Base-by-base conservation (phyloP, 2,113 vertebrate genomes). In the Mus pahari region DNA sequence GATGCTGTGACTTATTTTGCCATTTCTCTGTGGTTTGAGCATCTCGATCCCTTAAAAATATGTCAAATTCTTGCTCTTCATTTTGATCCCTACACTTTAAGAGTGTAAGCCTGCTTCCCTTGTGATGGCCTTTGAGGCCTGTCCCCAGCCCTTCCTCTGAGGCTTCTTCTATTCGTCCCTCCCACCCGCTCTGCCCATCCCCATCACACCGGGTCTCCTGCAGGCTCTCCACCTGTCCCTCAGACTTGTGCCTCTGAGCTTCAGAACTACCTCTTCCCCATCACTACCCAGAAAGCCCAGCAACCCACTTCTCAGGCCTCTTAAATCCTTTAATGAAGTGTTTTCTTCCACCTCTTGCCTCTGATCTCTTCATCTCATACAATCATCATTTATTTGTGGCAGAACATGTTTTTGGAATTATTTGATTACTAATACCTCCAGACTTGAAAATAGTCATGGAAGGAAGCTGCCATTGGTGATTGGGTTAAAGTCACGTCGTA, bases 391-490 rank as follows among this genome's bases (percentile, higher is more conserved):
- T 89, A 45, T 68, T 74, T 75, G 48, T 70, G 60, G 70, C 7
- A 4, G 60, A 58, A 89, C 22, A 60, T 13, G n/a, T 73, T 92
- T 88, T 88, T 28, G 62, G 10, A 84, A 64, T 48, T 53, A 60
- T 55, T 95, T 82, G 39, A 74, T 87, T 45, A 50, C 64, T 86
- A 58, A 33, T 92, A 94, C 68, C 79, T 90, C 78, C 90, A 45
- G 36, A 75, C 84, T 89, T 77, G 58, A 36, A 68, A 84, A 33
- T 84, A 58, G 42, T 31, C 17, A 31, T 17, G 55, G 10, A 75
- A 17, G 91, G 7, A 70, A 92, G 70, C 24, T 12, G 7, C 71
- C 20, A n/a, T 75, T 50, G 58, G 3, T 45, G 24, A 28, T 50
- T 71, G 13, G 33, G 83, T 87, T 68, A 68, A 89, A 86, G 75